phyloP scores from a whole-genome alignment of 2,888 invertebrate genomes.

The Leptopilina syphax region DNA sequence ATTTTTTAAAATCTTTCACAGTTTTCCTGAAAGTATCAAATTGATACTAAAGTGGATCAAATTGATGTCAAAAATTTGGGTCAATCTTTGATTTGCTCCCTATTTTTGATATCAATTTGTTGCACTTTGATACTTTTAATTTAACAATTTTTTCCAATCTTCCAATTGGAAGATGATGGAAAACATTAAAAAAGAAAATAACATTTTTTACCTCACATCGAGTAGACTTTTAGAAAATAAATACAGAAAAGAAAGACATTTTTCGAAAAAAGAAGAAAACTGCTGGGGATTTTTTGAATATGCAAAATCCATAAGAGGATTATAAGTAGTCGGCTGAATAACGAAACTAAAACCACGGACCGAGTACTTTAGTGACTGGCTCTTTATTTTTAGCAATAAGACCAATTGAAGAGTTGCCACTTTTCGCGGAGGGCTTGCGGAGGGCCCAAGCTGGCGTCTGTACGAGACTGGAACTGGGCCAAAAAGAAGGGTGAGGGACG shows the following conservation, averaged over 20 bases:
- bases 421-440: not conserved
- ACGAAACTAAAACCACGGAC: not conserved
- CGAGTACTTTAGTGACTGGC: not conserved
- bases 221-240: not conserved
- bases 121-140: too few species aligned
- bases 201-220: too few species aligned
- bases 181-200: too few species aligned
- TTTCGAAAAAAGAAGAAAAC: not conserved
- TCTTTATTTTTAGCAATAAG: constrained; percentile 22
- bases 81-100: too few species aligned
- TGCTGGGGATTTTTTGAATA: not conserved
- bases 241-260: not conserved
- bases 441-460: constrained; percentile 49
- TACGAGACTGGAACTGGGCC: constrained; percentile 56
- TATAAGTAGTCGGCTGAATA: not conserved
- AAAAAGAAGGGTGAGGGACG: constrained; percentile 52
- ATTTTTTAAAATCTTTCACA: too few species aligned
- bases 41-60: too few species aligned
- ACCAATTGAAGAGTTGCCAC: constrained; percentile 20
- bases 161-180: too few species aligned
- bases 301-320: not conserved
- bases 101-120: too few species aligned
- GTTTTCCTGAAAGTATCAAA: too few species aligned
- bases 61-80: too few species aligned
- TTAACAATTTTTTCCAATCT: too few species aligned